Evolutionary conservation across 2,113 vertebrate genomes (phyloP).

Genomic region (mouse (Mus musculus)): GRCm39 chr3:123584001-123584500

Average conservation of each 20-base stretch:
- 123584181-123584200: not conserved
- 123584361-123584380: not conserved
- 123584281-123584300: not conserved
- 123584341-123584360: not conserved
- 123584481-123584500: not conserved
- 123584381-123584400: not conserved
- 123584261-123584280: not conserved
- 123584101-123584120: not conserved
- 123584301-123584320: not conserved
- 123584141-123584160: not conserved
- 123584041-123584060: not conserved
- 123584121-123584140: not conserved
- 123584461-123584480: not conserved
- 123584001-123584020: not conserved
- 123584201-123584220: not conserved
- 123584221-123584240: not conserved
- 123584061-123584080: not conserved
- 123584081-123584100: not conserved
- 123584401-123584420: not conserved
- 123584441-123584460: not conserved
- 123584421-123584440: constrained; percentile 10
- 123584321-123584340: not conserved
- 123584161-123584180: not conserved
- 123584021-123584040: not conserved
- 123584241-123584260: not conserved